Base-by-base conservation (phyloP, 2,797 vertebrate species). In the Ceryle rudis region DNA sequence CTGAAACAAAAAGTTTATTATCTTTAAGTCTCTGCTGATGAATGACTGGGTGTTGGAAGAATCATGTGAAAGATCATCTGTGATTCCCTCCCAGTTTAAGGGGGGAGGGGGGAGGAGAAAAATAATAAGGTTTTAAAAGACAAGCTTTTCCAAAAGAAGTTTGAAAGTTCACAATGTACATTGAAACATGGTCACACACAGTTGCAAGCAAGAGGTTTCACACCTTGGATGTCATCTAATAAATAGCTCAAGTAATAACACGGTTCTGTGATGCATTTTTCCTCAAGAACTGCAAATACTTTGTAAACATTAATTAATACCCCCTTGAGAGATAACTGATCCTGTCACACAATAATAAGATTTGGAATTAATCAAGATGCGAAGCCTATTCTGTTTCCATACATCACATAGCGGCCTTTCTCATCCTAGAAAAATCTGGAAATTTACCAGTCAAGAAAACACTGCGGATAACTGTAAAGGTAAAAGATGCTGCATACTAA, bases 1-100 rank as follows among this genome's bases (percentile, higher is more conserved):
- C 97, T 98, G 98, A 97, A 98, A 99, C 98, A 98, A 98, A 97
- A 99, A 98, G 98, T 98, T 98, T 98, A 98, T 98, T 98, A 98
- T 98, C 98, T 98, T 97, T 97, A 98, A 97, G 87, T 97, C 84
- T 85, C 89, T 42, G 62, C 96, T 97, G 98, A 98, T 98, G 97
- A 98, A 97, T 98, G 98, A 97, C 96, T 92, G 67, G 90, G 97
- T 97, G 95, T 97, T 96, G 86, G 93, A 95, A 96, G 97, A 96
- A 97, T 83, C 95, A 96, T 97, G 97, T 98, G 97, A 98, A 97
- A 97, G 97, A 98, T 98, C 94, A 94, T 96, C 96, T 90, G 86
- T 35, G 94, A 97, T 97, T 97, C 95, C 90, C 94, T 91, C 93
- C 94, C 93, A 94, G 77, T 94, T 95, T 46, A 82, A 6, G 22